These are phyloP conservation scores for Tupaia chinensis DNA, from an alignment of 2,113 vertebrate genomes.

Conservation along the genomic window DNA sequence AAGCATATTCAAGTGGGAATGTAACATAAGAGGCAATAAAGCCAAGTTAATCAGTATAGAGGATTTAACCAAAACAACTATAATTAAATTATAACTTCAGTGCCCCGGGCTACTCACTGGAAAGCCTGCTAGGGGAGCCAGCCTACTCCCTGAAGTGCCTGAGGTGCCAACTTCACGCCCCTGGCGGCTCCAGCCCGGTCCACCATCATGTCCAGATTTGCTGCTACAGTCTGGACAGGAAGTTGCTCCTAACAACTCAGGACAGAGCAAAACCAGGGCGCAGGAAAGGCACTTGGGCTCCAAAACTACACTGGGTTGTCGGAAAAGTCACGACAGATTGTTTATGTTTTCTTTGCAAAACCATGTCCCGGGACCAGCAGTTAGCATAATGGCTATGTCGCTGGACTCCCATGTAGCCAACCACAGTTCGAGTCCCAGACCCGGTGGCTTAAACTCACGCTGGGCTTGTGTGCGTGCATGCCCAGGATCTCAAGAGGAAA, in stretches of 20 bases:
- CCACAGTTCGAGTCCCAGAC: too few species aligned
- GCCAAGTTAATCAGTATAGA: slow-evolving; percentile 59
- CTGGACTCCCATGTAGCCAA: too few species aligned
- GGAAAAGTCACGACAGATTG: too few species aligned
- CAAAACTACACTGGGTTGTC: too few species aligned
- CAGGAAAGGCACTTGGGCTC: background rate
- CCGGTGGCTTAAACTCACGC: too few species aligned
- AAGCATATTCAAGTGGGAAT: slow-evolving; percentile 63
- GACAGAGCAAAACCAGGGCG: slow-evolving; percentile 17
- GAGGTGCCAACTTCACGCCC: background rate
- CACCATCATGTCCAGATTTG: background rate
- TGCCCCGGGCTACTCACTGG: slow-evolving; percentile 36
- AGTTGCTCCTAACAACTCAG: slow-evolving; percentile 15
- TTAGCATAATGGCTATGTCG: too few species aligned
- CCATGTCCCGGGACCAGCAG: too few species aligned
- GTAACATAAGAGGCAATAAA: slow-evolving; percentile 60
- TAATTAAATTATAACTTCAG: slow-evolving; percentile 73
- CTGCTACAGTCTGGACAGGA: background rate
- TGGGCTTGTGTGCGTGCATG: too few species aligned
- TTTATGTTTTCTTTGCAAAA: too few species aligned
- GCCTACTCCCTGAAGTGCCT: background rate
- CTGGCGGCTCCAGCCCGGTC: background rate
- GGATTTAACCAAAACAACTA: slow-evolving; percentile 67
- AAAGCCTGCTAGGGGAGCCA: background rate
- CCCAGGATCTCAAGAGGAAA: too few species aligned